A percentile compares a stretch with the other conserved stretches of the same genome.
phyloP scores from a whole-genome alignment of 1,140 invertebrate species.

The Drosophila ficusphila region DNA sequence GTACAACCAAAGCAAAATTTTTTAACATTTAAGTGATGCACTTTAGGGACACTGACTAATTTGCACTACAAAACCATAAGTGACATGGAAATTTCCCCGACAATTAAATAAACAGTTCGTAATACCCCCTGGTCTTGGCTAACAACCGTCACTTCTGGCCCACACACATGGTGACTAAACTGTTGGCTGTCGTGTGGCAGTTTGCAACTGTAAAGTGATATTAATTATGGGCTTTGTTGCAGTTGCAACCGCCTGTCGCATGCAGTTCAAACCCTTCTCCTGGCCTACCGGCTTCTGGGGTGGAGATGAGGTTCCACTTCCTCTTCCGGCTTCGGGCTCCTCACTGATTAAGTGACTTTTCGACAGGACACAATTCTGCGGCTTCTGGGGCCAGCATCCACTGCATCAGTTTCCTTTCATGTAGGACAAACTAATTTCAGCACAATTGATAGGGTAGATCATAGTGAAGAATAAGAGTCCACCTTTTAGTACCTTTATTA shows the following conservation, averaged over 20 bases:
- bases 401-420: background rate
- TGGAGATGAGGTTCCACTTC: background rate
- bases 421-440: slow-evolving; percentile 14
- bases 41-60: slow-evolving; percentile 33
- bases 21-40: too few species aligned
- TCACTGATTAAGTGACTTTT: slow-evolving; percentile 58
- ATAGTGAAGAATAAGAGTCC: background rate
- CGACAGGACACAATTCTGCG: slow-evolving; percentile 44
- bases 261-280: background rate
- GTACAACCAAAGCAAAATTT: too few species aligned
- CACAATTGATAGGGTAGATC: slow-evolving; percentile 19
- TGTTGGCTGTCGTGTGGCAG: slow-evolving; percentile 26
- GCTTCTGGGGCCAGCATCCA: slow-evolving; percentile 8
- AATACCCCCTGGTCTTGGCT: slow-evolving; percentile 23
- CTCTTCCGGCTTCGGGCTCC: background rate
- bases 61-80: background rate
- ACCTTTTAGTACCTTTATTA: too few species aligned
- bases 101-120: slow-evolving; percentile 47
- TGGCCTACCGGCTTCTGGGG: background rate
- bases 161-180: slow-evolving; percentile 30
- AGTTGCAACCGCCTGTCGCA: slow-evolving; percentile 20
- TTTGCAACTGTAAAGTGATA: slow-evolving; percentile 63
- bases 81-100: slow-evolving; percentile 10
- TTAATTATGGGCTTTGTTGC: slow-evolving; percentile 70
- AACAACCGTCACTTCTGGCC: slow-evolving; percentile 2